Conservation (phyloP, 2,797 vertebrate species). For the Xenentodon cancila region DNA sequence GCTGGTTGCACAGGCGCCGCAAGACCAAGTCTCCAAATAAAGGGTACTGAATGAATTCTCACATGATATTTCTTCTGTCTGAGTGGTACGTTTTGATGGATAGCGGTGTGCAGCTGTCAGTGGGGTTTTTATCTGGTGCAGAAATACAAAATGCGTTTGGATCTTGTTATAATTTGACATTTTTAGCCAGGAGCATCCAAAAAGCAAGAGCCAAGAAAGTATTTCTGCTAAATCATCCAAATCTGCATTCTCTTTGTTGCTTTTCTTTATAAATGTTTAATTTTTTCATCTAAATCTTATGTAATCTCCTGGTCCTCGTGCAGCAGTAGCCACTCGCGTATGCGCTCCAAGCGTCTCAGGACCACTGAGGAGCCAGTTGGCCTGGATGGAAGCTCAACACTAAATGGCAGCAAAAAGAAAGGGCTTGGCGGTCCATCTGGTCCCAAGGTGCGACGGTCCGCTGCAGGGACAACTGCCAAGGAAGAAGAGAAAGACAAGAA, state of each 20-base stretch:
- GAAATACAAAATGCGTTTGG: slow-evolving; percentile 2
- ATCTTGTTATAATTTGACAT: neutral
- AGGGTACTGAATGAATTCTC: slow-evolving; percentile 73
- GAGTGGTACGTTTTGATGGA: neutral
- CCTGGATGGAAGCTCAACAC: slow-evolving; percentile 63
- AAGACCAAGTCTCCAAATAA: slow-evolving; percentile 78
- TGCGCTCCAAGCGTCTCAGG: slow-evolving; percentile 91
- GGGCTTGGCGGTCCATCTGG: slow-evolving; percentile 56
- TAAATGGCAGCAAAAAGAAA: slow-evolving; percentile 67
- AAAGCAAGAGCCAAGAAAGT: too few species aligned
- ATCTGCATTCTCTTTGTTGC: too few species aligned
- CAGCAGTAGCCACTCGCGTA: slow-evolving; percentile 81
- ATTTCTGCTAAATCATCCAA: too few species aligned
- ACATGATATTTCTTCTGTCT: neutral
- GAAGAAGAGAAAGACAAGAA: slow-evolving; percentile 66
- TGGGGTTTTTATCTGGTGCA: too few species aligned
- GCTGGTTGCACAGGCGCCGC: slow-evolving; percentile 87
- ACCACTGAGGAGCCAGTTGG: slow-evolving; percentile 81
- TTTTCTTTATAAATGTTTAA: too few species aligned
- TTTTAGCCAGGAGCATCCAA: too few species aligned
- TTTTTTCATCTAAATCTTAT: slow-evolving; percentile 10
- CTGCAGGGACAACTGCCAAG: slow-evolving; percentile 42
- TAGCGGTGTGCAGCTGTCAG: too few species aligned
- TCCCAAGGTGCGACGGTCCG: slow-evolving; percentile 81
- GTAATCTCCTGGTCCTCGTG: slow-evolving; percentile 13